Evolutionary conservation across 2,888 invertebrate genomes (phyloP), one percentile per base, ranked within the genome.

Genomic region (Magallana nippona): DNA sequence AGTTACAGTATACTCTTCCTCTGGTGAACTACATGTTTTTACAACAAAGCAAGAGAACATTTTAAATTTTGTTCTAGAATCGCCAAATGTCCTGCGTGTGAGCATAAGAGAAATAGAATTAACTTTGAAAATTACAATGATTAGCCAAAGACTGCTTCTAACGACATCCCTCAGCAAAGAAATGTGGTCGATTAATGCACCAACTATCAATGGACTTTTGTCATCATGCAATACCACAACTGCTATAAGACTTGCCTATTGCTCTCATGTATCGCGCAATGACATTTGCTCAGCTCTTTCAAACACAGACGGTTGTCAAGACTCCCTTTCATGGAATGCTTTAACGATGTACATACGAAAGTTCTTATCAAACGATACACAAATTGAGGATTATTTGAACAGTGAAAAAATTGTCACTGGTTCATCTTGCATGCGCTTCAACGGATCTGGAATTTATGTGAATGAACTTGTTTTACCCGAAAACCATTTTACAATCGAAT

Each of bases 401-500:
- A 83, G 57, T 19, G 86, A 88, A 19, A 32, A 86, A 11, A 82
- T 86, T 17, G 78, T 87, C 0, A 84, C 87, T 81, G 83, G 82
- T 44, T 86, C 88, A 2, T 88, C 89, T 44, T 91, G 91, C 62
- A 79, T 90, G 8, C 83, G 78, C 13, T 87, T 87, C 55, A 88
- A 79, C 57, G 87, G 87, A n/a, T 82, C 78, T 11, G 91, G 91
- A 13, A 85, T 88, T 1, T 84, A 87, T 11, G 87, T 85, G 0
- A 60, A 86, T 13, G 79, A 79, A 2, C 55, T 91, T 1, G 79
- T 84, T 10, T 62, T 91, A 44, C 91, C 89, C 3, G 19, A 62
- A 1, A 56, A 81, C 3, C 85, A 86, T 58, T 90, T 91, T 78
- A 89, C 90, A 11, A 44, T 91, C 10, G 91, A 91, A 83, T 57